A percentile compares a stretch with the other conserved stretches of the same genome.
Conservation (phyloP, 2,113 vertebrate species). For the Chiloscyllium plagiosum region DNA sequence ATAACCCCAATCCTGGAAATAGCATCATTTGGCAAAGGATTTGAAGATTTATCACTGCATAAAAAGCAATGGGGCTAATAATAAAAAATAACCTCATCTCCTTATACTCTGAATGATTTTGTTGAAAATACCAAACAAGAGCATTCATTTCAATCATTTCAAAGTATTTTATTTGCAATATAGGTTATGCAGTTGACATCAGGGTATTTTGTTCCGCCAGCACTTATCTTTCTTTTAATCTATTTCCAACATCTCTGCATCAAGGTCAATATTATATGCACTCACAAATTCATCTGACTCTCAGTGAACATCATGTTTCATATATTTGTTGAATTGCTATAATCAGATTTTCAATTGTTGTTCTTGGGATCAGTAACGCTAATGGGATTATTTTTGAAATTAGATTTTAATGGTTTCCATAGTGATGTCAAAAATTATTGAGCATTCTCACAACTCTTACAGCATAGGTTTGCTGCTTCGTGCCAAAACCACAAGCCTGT, state of each 20-base stretch:
- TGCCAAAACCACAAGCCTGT: not conserved
- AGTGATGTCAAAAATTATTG: not conserved
- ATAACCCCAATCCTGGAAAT: not conserved
- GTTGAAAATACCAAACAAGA: not conserved
- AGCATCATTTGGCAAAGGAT: not conserved
- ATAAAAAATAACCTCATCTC: not conserved
- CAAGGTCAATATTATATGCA: not conserved
- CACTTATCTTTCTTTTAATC: not conserved
- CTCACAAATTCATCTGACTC: not conserved
- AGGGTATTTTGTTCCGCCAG: not conserved
- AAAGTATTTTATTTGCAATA: not conserved
- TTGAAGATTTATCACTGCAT: not conserved
- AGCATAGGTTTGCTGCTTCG: not conserved
- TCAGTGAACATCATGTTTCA: not conserved
- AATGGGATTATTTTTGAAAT: conserved; percentile 29
- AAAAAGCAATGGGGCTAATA: not conserved
- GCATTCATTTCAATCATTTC: not conserved
- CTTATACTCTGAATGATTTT: not conserved
- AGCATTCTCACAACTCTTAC: not conserved
- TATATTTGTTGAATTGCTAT: not conserved
- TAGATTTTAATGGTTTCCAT: conserved; percentile 21
- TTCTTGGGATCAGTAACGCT: not conserved
- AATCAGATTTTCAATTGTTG: conserved; percentile 6
- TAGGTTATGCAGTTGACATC: not conserved
- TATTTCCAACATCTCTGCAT: not conserved